Conservation (phyloP, 2,113 vertebrate species). For the Caranx ignobilis region DNA sequence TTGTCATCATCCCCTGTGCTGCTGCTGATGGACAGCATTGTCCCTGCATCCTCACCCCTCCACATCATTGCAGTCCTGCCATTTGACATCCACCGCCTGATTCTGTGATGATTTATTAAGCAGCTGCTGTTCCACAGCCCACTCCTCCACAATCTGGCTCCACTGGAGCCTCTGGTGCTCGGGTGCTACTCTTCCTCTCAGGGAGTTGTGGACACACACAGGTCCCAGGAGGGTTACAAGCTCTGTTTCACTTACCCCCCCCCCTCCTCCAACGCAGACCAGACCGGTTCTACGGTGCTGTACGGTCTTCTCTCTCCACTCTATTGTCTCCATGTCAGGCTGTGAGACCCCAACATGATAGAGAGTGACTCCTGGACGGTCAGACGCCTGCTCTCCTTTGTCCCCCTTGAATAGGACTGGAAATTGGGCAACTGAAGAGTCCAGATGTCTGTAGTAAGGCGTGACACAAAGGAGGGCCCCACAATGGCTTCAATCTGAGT, state of each 20-base stretch:
- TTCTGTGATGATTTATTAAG: conserved; percentile 63
- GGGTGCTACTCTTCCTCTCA: conserved; percentile 17
- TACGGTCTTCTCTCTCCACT: conserved; percentile 36
- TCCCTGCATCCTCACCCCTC: neutral
- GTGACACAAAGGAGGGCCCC: conserved; percentile 65
- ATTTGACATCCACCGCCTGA: conserved; percentile 28
- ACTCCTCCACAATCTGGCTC: conserved; percentile 66
- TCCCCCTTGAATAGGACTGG: conserved; percentile 67
- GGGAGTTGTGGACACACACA: conserved; percentile 54
- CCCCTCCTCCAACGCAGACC: conserved; percentile 32
- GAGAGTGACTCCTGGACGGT: conserved; percentile 74
- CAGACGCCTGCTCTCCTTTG: conserved; percentile 72
- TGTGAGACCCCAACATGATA: conserved; percentile 75
- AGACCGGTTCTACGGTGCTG: conserved; percentile 35
- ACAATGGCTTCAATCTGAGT: conserved; percentile 58
- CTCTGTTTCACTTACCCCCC: conserved; percentile 54
- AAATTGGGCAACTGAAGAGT: conserved; percentile 74
- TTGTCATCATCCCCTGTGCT: neutral
- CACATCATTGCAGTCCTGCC: conserved; percentile 22
- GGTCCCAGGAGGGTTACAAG: conserved; percentile 51
- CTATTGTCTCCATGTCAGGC: conserved; percentile 82
- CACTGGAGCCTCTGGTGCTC: conserved; percentile 38
- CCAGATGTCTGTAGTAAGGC: conserved; percentile 75
- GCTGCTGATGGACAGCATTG: neutral
- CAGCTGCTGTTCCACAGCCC: conserved; percentile 73